A percentile compares a stretch with the other conserved stretches of the same genome.
These are phyloP conservation scores for Dichetophora obliterata DNA, from an alignment of 2,888 invertebrate species.

Conservation along the genomic window DNA sequence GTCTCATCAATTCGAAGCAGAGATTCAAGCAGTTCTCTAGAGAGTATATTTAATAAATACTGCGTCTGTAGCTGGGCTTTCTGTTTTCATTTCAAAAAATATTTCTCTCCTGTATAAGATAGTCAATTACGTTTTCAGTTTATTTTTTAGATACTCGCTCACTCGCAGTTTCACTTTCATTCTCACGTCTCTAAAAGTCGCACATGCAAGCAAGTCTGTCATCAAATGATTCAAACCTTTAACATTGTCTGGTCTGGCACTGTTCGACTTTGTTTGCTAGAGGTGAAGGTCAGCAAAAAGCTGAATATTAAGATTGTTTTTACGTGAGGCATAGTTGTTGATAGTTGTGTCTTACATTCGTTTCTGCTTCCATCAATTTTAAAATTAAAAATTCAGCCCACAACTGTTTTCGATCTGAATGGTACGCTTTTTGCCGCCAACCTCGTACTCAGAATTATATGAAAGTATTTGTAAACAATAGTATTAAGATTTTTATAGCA, in stretches of 20 bases:
- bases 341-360: no score
- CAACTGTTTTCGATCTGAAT: not conserved
- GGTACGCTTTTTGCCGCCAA: no score
- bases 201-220: not conserved
- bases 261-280: not conserved
- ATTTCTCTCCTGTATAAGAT: no score
- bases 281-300: slow-evolving; percentile 3
- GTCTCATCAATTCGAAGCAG: no score
- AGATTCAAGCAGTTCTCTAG: no score
- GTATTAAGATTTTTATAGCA: no score
- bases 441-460: no score
- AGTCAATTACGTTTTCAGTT: no score
- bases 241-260: not conserved
- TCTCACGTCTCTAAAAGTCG: not conserved
- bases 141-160: not conserved
- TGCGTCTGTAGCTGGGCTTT: no score
- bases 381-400: not conserved
- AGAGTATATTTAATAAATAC: no score
- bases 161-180: not conserved
- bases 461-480: no score
- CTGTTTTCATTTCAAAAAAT: no score
- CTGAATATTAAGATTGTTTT: not conserved
- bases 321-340: not conserved
- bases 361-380: not conserved
- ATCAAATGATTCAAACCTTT: not conserved